Conservation (phyloP, 2,888 invertebrate species). For the Taphrorychus bicolor region DNA sequence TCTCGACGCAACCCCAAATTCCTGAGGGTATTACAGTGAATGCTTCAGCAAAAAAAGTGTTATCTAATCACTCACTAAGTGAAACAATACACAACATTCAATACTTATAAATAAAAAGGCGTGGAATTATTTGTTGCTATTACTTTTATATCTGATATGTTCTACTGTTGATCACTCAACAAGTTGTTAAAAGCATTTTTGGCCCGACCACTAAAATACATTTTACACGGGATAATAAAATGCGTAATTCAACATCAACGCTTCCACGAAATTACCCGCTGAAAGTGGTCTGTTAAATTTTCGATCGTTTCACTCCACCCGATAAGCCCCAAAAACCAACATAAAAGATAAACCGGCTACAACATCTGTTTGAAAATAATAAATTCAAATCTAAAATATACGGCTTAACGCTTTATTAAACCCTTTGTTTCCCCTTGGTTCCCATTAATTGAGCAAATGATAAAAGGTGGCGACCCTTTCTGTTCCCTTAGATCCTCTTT, state of each 20-base stretch:
- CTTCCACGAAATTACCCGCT: neutral
- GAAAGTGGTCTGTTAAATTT: neutral
- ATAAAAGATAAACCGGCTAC: slow-evolving; percentile 2
- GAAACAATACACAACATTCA: too few relatives aligned
- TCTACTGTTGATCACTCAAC: too few relatives aligned
- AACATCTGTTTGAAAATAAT: slow-evolving; percentile 9
- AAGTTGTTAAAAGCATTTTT: too few relatives aligned
- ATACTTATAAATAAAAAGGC: too few relatives aligned
- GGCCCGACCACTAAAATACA: too few relatives aligned
- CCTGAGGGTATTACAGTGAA: too few relatives aligned
- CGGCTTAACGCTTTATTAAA: slow-evolving; percentile 18
- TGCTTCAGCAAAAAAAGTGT: too few relatives aligned
- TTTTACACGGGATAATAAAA: too few relatives aligned
- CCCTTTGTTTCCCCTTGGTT: slow-evolving; percentile 14
- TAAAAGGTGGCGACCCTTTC: slow-evolving; percentile 8
- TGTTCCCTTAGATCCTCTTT: neutral
- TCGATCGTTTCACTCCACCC: neutral
- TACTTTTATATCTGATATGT: too few relatives aligned
- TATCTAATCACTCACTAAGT: too few relatives aligned
- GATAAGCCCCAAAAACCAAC: neutral
- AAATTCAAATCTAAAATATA: slow-evolving; percentile 10
- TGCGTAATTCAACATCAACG: neutral
- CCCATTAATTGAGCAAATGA: slow-evolving; percentile 7
- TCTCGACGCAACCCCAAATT: too few relatives aligned
- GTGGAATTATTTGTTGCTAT: too few relatives aligned